These are phyloP conservation scores for Gobionotothen gibberifrons DNA, from an alignment of 2,797 vertebrate species.

Conservation along the genomic window DNA sequence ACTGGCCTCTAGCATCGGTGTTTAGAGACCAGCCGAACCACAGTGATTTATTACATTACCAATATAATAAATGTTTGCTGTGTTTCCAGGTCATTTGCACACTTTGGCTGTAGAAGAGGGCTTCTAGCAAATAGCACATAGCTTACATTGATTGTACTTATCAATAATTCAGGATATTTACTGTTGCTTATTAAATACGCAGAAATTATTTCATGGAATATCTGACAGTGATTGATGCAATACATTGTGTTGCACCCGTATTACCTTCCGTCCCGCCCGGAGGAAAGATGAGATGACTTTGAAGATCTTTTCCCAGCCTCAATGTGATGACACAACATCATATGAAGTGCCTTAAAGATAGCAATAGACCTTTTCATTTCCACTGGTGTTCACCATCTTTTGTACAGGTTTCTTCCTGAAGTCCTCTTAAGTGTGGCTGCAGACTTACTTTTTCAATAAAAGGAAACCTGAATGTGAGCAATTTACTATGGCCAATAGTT, in stretches of 20 bases:
- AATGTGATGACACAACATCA: constrained; percentile 51
- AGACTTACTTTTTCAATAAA: background rate
- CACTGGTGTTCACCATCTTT: constrained; percentile 8
- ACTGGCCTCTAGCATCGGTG: constrained; percentile 34
- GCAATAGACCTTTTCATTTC: constrained; percentile 33
- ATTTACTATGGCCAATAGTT: background rate
- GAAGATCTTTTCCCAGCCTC: constrained; percentile 53
- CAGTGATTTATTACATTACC: constrained; percentile 60
- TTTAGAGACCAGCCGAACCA: constrained; percentile 41
- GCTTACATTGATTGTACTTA: constrained; percentile 46
- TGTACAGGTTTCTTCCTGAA: constrained; percentile 6
- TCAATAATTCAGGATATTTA: constrained; percentile 50
- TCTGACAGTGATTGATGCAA: constrained; percentile 63
- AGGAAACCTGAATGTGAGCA: background rate
- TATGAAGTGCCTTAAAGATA: constrained; percentile 48
- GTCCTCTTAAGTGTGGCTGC: background rate
- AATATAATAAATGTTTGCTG: constrained; percentile 46
- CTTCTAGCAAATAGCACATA: constrained; percentile 32
- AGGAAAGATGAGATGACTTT: constrained; percentile 62
- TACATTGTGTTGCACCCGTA: constrained; percentile 21
- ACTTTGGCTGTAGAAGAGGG: constrained; percentile 37
- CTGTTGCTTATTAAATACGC: constrained; percentile 50
- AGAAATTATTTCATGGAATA: constrained; percentile 44
- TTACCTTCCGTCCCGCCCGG: constrained; percentile 37
- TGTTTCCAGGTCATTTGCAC: constrained; percentile 56